A percentile compares a stretch with the other conserved stretches of the same genome.
These are phyloP conservation scores for Psylliodes chrysocephalus DNA, from an alignment of 2,888 invertebrate species.

Conservation along the genomic window DNA sequence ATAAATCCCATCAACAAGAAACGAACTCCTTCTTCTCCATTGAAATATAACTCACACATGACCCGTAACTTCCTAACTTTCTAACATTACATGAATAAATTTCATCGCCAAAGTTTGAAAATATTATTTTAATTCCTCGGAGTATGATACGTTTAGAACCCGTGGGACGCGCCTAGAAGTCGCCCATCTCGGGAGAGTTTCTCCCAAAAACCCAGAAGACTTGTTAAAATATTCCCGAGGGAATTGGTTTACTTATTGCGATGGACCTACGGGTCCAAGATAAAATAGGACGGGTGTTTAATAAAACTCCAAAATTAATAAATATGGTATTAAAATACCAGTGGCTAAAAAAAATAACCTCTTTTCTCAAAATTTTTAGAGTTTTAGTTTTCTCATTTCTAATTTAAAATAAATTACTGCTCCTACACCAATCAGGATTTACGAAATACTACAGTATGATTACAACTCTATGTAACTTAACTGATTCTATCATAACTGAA, in stretches of 20 bases:
- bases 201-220: conserved; percentile 59
- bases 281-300: too few relatives aligned
- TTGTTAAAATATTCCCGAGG: conserved; percentile 62
- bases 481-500: too few relatives aligned
- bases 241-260: conserved; percentile 61
- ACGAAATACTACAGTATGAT: too few relatives aligned
- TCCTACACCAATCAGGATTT: too few relatives aligned
- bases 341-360: too few relatives aligned
- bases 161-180: conserved; percentile 54
- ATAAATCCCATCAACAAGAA: conserved; percentile 6
- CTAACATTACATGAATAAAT: conserved; percentile 37
- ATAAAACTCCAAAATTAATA: too few relatives aligned
- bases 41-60: conserved; percentile 18
- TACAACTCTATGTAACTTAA: too few relatives aligned
- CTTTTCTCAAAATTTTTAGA: too few relatives aligned
- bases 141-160: conserved; percentile 54
- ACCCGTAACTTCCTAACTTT: conserved; percentile 24
- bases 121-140: conserved; percentile 59
- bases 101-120: conserved; percentile 45
- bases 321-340: too few relatives aligned
- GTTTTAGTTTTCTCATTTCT: too few relatives aligned
- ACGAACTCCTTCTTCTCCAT: conserved; percentile 15
- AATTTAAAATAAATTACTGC: too few relatives aligned
- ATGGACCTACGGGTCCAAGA: not conserved
- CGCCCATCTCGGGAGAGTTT: conserved; percentile 57